phyloP scores from a whole-genome alignment of 1,140 invertebrate genomes.

The Homalodisca vitripennis region DNA sequence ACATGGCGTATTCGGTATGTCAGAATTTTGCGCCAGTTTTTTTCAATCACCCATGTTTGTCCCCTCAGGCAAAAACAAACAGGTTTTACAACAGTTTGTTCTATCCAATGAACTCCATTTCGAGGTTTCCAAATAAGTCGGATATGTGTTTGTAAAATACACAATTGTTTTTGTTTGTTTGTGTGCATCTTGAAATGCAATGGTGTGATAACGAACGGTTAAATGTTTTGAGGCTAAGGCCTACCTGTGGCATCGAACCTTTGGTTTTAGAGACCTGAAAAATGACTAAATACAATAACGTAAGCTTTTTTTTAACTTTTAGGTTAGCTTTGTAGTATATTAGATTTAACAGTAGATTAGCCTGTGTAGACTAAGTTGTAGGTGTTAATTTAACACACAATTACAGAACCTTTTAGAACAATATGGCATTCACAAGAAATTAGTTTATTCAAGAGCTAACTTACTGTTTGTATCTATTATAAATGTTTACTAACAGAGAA shows the following conservation, averaged over 20 bases:
- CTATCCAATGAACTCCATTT: conserved; percentile 19
- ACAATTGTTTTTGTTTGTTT: neutral
- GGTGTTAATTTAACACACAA: too few species aligned
- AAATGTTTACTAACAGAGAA: too few species aligned
- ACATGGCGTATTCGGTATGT: too few species aligned
- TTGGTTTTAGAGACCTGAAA: conserved; percentile 11
- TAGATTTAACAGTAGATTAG: too few species aligned
- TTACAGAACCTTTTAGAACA: too few species aligned
- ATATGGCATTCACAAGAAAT: too few species aligned
- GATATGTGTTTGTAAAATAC: conserved; percentile 6
- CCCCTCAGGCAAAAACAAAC: conserved; percentile 34
- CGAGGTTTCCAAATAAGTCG: conserved; percentile 1
- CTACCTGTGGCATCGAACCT: conserved; percentile 23
- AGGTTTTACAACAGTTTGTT: conserved; percentile 32
- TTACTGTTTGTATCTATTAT: too few species aligned
- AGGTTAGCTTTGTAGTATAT: too few species aligned
- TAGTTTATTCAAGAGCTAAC: too few species aligned
- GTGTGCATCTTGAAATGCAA: neutral
- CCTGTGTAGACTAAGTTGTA: too few species aligned
- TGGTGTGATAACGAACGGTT: conserved; percentile 9
- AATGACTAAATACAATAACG: conserved; percentile 26
- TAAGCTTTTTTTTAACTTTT: conserved; percentile 24
- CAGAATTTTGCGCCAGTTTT: conserved; percentile 35
- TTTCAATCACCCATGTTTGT: conserved; percentile 30
- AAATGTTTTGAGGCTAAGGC: conserved; percentile 20